phyloP scores from a whole-genome alignment of 2,888 invertebrate species.

The Serrognathus titanus region DNA sequence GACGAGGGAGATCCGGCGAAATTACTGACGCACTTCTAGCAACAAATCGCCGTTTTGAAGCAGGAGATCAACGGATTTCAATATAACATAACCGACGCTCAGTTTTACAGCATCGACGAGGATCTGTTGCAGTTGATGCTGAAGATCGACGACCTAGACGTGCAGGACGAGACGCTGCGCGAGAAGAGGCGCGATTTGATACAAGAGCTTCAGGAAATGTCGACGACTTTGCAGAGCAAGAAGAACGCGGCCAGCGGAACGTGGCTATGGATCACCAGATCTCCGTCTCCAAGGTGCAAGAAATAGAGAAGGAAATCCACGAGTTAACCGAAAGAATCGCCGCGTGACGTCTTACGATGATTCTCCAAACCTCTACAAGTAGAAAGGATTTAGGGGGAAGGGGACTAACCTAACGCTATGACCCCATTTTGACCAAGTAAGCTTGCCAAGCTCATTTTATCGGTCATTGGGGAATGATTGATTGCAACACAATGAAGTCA shows the following conservation, averaged over 20 bases:
- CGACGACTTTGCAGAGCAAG: neutral
- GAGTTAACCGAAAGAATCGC: neutral
- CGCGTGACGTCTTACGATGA: too few relatives aligned
- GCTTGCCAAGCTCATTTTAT: too few relatives aligned
- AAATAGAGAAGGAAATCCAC: neutral
- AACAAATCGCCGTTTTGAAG: neutral
- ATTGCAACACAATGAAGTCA: too few relatives aligned
- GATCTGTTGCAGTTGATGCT: neutral
- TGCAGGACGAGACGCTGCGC: neutral
- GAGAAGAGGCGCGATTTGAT: neutral
- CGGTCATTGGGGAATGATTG: too few relatives aligned
- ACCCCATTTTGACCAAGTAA: too few relatives aligned
- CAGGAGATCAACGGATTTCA: neutral
- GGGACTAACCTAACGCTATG: too few relatives aligned
- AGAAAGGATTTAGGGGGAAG: too few relatives aligned
- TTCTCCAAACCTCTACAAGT: too few relatives aligned
- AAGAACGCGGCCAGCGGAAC: neutral
- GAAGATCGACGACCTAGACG: neutral
- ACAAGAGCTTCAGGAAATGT: neutral
- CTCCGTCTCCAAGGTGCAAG: neutral
- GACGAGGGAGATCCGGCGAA: constrained; percentile 1
- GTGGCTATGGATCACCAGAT: too few relatives aligned
- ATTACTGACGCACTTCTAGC: neutral
- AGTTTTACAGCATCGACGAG: neutral
- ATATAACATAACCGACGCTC: neutral